phyloP scores from a whole-genome alignment of 2,888 invertebrate species.

The Aspidapion aeneum region DNA sequence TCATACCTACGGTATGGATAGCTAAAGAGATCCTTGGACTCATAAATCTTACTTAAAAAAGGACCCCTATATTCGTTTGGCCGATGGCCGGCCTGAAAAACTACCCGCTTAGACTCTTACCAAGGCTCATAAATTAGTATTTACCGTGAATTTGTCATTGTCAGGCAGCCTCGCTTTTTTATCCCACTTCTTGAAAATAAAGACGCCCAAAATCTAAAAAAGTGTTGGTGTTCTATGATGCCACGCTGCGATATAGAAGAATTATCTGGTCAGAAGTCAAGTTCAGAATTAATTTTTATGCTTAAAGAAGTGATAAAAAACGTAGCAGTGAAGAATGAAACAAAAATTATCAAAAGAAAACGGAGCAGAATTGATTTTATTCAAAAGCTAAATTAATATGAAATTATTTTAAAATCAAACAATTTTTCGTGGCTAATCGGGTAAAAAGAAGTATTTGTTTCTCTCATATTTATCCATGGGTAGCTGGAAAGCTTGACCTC shows the following conservation, averaged over 20 bases:
- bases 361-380: no score
- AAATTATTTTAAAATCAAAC: no score
- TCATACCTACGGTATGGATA: no score
- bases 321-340: no score
- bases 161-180: slow-evolving; percentile 14
- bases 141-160: slow-evolving; percentile 28
- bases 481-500: no score
- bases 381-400: no score
- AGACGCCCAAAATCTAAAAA: slow-evolving; percentile 22
- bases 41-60: slow-evolving; percentile 27
- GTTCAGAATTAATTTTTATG: no score
- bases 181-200: slow-evolving; percentile 20
- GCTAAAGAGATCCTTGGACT: slow-evolving; percentile 22
- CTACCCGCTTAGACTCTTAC: slow-evolving; percentile 22
- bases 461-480: no score
- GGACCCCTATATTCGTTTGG: slow-evolving; percentile 9
- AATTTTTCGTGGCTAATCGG: no score
- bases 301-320: no score
- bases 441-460: no score
- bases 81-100: slow-evolving; percentile 22
- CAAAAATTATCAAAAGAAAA: no score
- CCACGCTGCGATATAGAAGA: background rate
- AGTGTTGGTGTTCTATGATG: slow-evolving; percentile 4
- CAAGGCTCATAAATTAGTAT: slow-evolving; percentile 26
- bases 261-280: background rate